Percentiles rank a stretch among this genome's conserved stretches.
Evolutionary conservation across 2,797 vertebrate genomes (phyloP).

Genomic region (Myotis pilosus): DNA sequence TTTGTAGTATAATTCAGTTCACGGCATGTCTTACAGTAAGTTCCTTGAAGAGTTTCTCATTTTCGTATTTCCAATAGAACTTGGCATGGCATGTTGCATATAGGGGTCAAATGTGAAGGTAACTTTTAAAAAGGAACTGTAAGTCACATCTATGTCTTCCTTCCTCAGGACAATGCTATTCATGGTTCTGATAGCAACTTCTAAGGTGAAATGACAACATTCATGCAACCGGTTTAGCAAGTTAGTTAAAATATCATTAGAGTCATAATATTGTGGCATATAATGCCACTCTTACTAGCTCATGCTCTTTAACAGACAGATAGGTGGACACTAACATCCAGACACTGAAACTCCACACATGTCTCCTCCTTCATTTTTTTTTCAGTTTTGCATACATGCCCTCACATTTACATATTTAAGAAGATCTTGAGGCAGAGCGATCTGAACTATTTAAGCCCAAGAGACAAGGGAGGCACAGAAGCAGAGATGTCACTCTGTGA

Average conservation of each 20-base stretch:
- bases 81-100: neutral
- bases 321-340: neutral
- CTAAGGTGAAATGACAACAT: neutral
- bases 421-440: neutral
- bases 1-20: neutral
- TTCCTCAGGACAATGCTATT: neutral
- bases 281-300: neutral
- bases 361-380: neutral
- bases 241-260: neutral
- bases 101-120: neutral
- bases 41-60: neutral
- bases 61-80: neutral
- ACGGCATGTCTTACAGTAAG: neutral
- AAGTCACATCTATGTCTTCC: neutral
- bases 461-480: neutral
- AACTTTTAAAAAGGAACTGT: conserved; percentile 7
- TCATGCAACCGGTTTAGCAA: neutral
- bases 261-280: neutral
- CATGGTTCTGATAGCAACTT: neutral
- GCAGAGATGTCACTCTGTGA: neutral
- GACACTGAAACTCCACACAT: neutral
- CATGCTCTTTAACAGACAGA: neutral
- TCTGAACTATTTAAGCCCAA: neutral
- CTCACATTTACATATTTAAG: neutral
- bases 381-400: neutral